Base-by-base conservation (phyloP, 2,888 invertebrate species). In the Monopis laevigella region DNA sequence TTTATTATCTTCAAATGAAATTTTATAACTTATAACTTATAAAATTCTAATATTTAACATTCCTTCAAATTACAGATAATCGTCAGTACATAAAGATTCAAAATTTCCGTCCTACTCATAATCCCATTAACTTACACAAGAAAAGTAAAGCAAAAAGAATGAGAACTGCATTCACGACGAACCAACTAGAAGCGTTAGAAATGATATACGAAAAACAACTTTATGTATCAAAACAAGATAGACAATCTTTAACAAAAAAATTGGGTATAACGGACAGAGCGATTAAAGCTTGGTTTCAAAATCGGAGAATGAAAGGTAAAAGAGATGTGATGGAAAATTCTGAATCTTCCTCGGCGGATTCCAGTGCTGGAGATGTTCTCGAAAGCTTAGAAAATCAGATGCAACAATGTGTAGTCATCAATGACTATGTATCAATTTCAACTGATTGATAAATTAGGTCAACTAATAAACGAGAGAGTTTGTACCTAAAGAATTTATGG, bases 271-370 rank as follows among this genome's bases (percentile, higher is more conserved):
- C 83, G 8, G 89, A 90, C 51, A 66, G 86, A 12, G 88, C 89
- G 54, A 87, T 90, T 40, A 90, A 90, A 63, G 86, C 89, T 17
- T 90, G 90, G 89, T 90, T 90, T 56, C 89, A 90, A 58, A 89
- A 89, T 54, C 72, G 88, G 0, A 65, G 88, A 1, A 88, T 89
- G 86, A 85, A 86, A 43, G 51, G 50, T 4, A 52, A 51, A 14
- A 39, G 27, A 13, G 36, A 36, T 12, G n/a, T 32, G 17, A 14
- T 17, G 17, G 32, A 32, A 2, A 32, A 2, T 13, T 32, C 10
- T 17, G 32, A 32, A 14, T 17, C 32, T 4, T 29, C 29, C 4
- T 32, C 32, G 10, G n/a, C n/a, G n/a, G 32, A 32, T 5, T 17
- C 32, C 6, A 32, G 32, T 14, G 16, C 32, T 17, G 14, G 16